Conservation (phyloP, 2,888 invertebrate genomes). For the Altica lythri region DNA sequence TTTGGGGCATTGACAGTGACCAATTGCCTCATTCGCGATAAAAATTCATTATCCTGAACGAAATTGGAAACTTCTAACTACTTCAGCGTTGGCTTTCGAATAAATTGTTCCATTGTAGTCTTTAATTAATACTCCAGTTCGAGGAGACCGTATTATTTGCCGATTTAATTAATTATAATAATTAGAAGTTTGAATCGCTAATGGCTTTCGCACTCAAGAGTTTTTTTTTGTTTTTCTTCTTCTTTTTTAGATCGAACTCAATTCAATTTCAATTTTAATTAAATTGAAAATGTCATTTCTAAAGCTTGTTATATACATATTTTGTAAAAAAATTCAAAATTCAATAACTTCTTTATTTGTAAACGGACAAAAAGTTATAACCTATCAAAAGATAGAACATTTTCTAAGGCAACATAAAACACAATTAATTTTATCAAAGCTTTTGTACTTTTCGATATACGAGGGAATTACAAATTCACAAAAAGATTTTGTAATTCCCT, state of each 20-base stretch:
- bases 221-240: slow-evolving; percentile 18
- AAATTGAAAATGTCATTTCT: slow-evolving; percentile 31
- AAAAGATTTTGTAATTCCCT: no score
- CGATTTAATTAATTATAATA: slow-evolving; percentile 46
- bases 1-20: slow-evolving; percentile 54
- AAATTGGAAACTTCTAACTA: slow-evolving; percentile 53
- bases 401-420: no score
- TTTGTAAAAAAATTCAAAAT: no score
- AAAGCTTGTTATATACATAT: no score
- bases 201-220: slow-evolving; percentile 28
- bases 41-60: slow-evolving; percentile 52
- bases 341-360: no score
- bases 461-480: no score
- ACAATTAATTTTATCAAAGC: no score
- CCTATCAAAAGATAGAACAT: no score
- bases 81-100: slow-evolving; percentile 40
- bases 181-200: slow-evolving; percentile 32
- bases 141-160: slow-evolving; percentile 46
- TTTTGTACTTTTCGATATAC: no score
- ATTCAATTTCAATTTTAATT: slow-evolving; percentile 32
- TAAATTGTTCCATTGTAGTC: slow-evolving; percentile 50
- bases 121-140: slow-evolving; percentile 48
- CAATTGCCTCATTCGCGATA: slow-evolving; percentile 51
- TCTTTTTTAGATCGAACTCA: background rate
- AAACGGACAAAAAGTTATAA: no score